Evolutionary conservation across 2,888 invertebrate species (phyloP).

Genomic region (Thymelicus acteon): DNA sequence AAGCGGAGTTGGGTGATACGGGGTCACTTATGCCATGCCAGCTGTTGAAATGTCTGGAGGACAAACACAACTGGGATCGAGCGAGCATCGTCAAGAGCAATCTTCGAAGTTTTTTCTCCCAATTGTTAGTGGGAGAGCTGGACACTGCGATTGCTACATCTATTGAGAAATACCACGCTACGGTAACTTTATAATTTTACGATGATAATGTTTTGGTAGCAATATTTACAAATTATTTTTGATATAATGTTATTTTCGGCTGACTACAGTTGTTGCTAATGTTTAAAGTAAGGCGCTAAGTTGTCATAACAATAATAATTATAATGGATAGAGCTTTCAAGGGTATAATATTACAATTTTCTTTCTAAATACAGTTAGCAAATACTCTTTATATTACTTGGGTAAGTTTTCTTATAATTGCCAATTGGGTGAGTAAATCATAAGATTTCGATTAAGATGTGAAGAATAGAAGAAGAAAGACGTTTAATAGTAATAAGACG

Average conservation of each 20-base stretch:
- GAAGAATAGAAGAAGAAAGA: no score
- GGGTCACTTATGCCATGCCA: constrained; percentile 70
- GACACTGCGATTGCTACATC: constrained; percentile 75
- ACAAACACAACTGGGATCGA: constrained; percentile 73
- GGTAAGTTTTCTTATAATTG: no score
- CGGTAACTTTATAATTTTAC: constrained; percentile 47
- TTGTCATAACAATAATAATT: neutral
- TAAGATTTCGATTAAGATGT: no score
- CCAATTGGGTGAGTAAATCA: no score
- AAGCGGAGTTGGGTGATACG: constrained; percentile 58
- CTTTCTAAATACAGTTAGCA: no score
- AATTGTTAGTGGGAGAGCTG: constrained; percentile 67
- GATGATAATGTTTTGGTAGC: constrained; percentile 17
- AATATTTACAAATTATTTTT: no score
- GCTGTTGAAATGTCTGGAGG: constrained; percentile 73
- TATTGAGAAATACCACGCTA: constrained; percentile 75
- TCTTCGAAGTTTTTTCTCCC: constrained; percentile 64
- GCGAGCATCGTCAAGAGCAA: constrained; percentile 62
- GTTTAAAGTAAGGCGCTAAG: neutral
- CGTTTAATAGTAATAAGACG: no score
- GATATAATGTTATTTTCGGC: no score
- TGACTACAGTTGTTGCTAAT: neutral
- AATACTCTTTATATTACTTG: no score
- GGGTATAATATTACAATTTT: no score
- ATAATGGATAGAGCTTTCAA: no score